These are phyloP conservation scores for Tromatobia lineatoria DNA, from an alignment of 2,888 invertebrate species.

Conservation along the genomic window DNA sequence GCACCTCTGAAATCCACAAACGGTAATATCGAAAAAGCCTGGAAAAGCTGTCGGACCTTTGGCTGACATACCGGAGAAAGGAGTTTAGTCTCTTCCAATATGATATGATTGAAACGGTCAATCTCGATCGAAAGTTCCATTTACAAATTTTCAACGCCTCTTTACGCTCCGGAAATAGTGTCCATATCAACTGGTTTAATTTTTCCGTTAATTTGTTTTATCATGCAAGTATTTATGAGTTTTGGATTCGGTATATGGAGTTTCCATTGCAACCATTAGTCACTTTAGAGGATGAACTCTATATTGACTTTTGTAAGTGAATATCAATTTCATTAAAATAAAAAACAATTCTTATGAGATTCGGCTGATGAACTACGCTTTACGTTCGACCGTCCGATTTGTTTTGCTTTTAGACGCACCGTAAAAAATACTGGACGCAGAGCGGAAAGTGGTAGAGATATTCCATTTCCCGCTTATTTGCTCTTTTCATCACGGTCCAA, in stretches of 20 bases:
- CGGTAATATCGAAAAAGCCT: neutral
- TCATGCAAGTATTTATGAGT: neutral
- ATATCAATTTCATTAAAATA: slow-evolving; percentile 44
- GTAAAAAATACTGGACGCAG: slow-evolving; percentile 40
- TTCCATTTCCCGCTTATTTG: slow-evolving; percentile 48
- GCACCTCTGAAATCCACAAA: neutral
- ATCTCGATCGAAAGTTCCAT: neutral
- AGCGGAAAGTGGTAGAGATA: slow-evolving; percentile 5
- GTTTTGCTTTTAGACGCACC: slow-evolving; percentile 25
- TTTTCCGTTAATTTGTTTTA: neutral
- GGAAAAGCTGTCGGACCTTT: neutral
- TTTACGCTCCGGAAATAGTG: neutral
- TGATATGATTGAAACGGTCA: neutral
- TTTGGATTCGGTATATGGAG: neutral
- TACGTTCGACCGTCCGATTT: slow-evolving; percentile 22
- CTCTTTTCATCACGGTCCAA: slow-evolving; percentile 32
- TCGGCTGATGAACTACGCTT: slow-evolving; percentile 15
- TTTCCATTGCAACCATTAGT: neutral
- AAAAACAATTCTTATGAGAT: slow-evolving; percentile 43
- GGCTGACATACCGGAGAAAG: neutral
- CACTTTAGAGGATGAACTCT: neutral
- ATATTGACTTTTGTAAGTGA: slow-evolving; percentile 21
- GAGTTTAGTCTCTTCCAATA: neutral
- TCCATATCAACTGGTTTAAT: neutral
- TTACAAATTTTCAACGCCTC: neutral